Evolutionary conservation across 2,113 vertebrate genomes (phyloP), one percentile per base, ranked within the genome.

Genomic region (Dromiciops gliroides): DNA sequence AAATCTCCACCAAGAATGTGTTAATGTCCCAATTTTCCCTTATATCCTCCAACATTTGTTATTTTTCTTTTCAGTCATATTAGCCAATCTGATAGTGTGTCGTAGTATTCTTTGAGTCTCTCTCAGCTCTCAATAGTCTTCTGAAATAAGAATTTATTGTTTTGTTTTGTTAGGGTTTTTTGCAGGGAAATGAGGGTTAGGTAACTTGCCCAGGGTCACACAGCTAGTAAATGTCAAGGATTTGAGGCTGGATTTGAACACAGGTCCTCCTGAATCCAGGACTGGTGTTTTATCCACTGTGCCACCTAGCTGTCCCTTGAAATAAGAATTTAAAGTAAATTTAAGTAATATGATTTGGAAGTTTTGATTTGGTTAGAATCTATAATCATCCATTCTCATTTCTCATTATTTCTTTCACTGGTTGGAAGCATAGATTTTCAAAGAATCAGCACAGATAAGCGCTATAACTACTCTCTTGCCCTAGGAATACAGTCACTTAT

Each of bases 41-140:
- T 3, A 53, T 14, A 1, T 3, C 31, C 3, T 67, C 31, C 10
- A 37, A 67, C 31, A 67, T 67, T 60, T 60, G 14, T 60, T 12
- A 31, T 60, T 67, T 67, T 67, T 3, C 31, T 67, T 37, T 67
- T 67, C 28, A 37, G 56, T 31, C 31, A 14, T 67, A 37, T 37
- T 67, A 67, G 56, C 31, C 56, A 67, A 67, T 67, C 3, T 37
- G 31, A 67, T 37, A 37, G 28, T 60, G 95, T 94, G 51, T 94
- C 53, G 93, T 48, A 75, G 6, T 22, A 8, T 83, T 83, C 16
- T 22, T 83, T 83, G 16, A 83, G 44, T 44, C 51, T 89, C 48
- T 89, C n/a, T 95, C 2, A 3, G 49, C 31, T 31, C 96, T 92
- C 28, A 44, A 44, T 51, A 44, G 92, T 93, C 44, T 96, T 95